Base-by-base conservation (phyloP, 2,797 vertebrate genomes). In the Podargus strigoides region DNA sequence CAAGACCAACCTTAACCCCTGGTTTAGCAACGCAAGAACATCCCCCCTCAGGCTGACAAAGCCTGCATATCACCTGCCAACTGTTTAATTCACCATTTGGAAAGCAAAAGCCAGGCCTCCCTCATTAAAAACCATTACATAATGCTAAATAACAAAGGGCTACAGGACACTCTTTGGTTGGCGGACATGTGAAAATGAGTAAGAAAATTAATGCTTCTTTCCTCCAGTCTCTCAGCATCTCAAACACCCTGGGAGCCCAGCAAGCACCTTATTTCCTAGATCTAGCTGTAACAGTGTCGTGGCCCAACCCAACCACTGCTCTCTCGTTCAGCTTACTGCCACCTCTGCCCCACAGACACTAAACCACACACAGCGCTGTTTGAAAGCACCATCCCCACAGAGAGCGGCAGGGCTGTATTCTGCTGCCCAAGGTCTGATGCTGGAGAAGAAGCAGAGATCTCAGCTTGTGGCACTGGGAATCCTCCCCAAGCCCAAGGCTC, bases 71-170 rank as follows among this genome's bases (percentile, higher is more conserved):
- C 94, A 87, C 90, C 90, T 77, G 93, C 92, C 88, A 95, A 80
- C 70, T 19, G 41, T 14, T 92, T 80, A 73, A 68, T 39, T 74
- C 59, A 77, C 60, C 60, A 24, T 10, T 32, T 72, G 82, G 64
- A 89, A 87, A 83, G 89, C 58, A 60, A 78, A 92, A 83, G 62
- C 89, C 75, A 80, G 90, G 75, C 72, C 70, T 89, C 81, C 53
- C 87, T 97, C 91, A 91, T 92, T 95, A 96, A 92, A 69, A 80
- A 53, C 5, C 68, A 70, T 91, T 92, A 91, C 72, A 70, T 93
- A 92, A 87, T 13, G 1, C 41, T 50, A 70, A 93, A 37, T 27
- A 69, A 87, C 85, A 80, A 92, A 85, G 62, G 73, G 53, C 81
- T 56, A 87, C 68, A 46, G 89, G 82, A 93, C 72, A 42, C 46